These are phyloP conservation scores for Eulacestoma nigropectus DNA, from an alignment of 2,113 vertebrate genomes.

Conservation along the genomic window DNA sequence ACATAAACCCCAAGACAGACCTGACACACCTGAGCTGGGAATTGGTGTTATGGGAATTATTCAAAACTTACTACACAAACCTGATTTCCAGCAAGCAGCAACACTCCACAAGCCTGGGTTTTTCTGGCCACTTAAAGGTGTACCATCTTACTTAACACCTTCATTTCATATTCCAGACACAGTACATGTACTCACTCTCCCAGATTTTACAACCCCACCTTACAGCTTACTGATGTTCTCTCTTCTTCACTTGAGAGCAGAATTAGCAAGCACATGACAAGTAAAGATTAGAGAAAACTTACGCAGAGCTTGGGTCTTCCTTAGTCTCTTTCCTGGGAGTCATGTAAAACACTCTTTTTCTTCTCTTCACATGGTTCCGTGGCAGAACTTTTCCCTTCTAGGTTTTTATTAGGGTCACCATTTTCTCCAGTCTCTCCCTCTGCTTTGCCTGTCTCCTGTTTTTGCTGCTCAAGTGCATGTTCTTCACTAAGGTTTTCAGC, in stretches of 20 bases:
- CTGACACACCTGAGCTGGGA: background rate
- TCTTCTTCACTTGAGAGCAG: background rate
- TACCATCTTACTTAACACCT: background rate
- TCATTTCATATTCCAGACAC: background rate
- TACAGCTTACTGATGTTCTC: background rate
- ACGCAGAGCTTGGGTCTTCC: background rate
- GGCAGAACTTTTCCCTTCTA: background rate
- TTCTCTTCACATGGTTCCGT: background rate
- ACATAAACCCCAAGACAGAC: background rate
- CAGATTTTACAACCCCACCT: background rate
- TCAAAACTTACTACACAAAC: background rate
- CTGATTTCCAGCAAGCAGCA: background rate
- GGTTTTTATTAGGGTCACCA: background rate
- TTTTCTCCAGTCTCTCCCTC: background rate
- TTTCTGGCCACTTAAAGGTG: background rate
- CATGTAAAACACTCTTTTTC: background rate
- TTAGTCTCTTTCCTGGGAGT: background rate
- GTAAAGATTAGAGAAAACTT: background rate
- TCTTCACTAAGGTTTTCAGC: background rate
- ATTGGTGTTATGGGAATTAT: rapidly evolving
- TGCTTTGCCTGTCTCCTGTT: background rate
- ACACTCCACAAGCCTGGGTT: background rate
- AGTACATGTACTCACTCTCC: rapidly evolving
- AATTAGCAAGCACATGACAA: background rate
- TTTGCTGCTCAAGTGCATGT: background rate